Base-by-base conservation (phyloP, 2,113 vertebrate species). In the Columba livia region DNA sequence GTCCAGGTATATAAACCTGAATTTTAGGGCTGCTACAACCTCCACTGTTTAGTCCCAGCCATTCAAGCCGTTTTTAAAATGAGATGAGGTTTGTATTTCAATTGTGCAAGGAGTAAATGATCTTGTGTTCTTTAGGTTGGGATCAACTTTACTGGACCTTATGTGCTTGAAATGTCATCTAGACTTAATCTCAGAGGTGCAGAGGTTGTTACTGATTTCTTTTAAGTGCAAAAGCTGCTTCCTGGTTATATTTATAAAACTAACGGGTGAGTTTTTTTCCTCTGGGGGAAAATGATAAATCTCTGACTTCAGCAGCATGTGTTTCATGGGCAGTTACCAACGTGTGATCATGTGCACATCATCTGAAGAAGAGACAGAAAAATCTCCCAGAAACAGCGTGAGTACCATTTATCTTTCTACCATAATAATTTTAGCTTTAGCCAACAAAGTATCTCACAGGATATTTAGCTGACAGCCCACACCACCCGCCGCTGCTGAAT, bases 231-330 rank as follows among this genome's bases (percentile, higher is more conserved):
- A 74, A 58, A 89, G 25, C 44, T 88, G 72, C 54, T 83, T 91
- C 34, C 75, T 93, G 29, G 42, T 50, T 50, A 28, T 90, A 88
- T 88, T 95, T 89, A 69, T 87, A 72, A 88, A 93, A 86, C 18
- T 24, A 61, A 69, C 20, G 48, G 40, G 57, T 81, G 73, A 48
- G 24, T 29, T 47, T 50, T 62, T 54, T 69, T 53, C 32, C 42
- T 70, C 50, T 70, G 24, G 78, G 78, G 85, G 79, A 91, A 94
- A 67, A 93, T 53, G 17, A 69, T 60, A 60, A 91, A 91, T 82
- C 34, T 85, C 36, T 8, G 50, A 47, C 51, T 65, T 64, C 25
- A 34, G 24, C 36, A 81, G 50, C 66, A 31, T 34, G 57, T 69
- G 87, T 91, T 91, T 95, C 60, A 78, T 0, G 9, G 90, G 77